A percentile compares a stretch with the other conserved stretches of the same genome.
These are phyloP conservation scores for Drosophila suboccidentalis DNA, from an alignment of 2,888 invertebrate species.

Conservation along the genomic window DNA sequence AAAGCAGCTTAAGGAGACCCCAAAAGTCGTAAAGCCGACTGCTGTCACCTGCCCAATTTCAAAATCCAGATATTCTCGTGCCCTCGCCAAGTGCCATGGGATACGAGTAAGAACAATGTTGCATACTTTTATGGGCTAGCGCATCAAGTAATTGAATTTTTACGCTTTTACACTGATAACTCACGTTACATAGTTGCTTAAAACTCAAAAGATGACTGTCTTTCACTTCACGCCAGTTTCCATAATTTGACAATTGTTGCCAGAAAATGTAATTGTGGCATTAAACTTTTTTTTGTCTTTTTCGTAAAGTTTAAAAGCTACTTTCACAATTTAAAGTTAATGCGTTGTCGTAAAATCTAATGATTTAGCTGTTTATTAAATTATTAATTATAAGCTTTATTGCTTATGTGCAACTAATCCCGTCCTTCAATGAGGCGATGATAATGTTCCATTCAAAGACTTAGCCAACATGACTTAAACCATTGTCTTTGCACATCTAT, in stretches of 20 bases:
- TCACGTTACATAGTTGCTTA: slow-evolving; percentile 33
- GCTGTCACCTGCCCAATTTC: slow-evolving; percentile 29
- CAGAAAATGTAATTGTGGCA: background rate
- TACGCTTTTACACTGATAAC: slow-evolving; percentile 40
- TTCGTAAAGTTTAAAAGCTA: background rate
- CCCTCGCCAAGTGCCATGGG: slow-evolving; percentile 8
- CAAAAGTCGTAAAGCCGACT: slow-evolving; percentile 48
- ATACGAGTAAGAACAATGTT: slow-evolving; percentile 39
- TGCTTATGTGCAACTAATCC: no score
- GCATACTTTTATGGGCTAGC: slow-evolving; percentile 43
- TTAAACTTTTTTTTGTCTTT: background rate
- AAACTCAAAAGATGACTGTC: slow-evolving; percentile 32
- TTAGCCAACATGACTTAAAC: background rate
- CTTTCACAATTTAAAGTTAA: no score
- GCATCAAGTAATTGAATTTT: slow-evolving; percentile 62
- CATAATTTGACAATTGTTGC: slow-evolving; percentile 53
- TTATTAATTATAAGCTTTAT: background rate
- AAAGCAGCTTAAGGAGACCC: slow-evolving; percentile 37
- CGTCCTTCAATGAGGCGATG: background rate
- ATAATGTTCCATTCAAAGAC: background rate
- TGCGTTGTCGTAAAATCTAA: no score
- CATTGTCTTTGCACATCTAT: background rate
- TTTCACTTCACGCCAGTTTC: slow-evolving; percentile 34
- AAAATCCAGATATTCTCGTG: slow-evolving; percentile 5
- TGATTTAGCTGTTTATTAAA: background rate